These are phyloP conservation scores for Trilocha varians DNA, from an alignment of 2,888 invertebrate species.

Conservation along the genomic window DNA sequence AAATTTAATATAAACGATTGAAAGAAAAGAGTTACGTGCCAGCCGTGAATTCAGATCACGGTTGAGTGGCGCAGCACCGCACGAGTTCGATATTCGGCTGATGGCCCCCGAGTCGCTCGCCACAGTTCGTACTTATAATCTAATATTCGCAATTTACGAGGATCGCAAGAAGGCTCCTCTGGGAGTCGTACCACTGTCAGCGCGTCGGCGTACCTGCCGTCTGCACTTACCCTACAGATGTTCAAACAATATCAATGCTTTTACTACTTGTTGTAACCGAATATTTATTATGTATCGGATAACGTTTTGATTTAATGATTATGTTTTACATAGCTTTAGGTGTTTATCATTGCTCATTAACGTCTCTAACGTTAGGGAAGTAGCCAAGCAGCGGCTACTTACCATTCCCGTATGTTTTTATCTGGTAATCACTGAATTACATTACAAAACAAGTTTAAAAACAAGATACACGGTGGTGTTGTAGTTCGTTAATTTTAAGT, in stretches of 20 bases:
- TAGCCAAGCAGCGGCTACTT: too few species aligned
- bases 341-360: too few species aligned
- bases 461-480: too few species aligned
- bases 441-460: too few species aligned
- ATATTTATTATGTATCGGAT: neutral
- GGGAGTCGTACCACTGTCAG: conserved; percentile 66
- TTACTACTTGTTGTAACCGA: too few species aligned
- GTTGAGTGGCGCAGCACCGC: conserved; percentile 48
- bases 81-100: conserved; percentile 61
- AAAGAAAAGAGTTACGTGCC: too few species aligned
- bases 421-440: too few species aligned
- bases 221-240: conserved; percentile 47
- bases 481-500: too few species aligned
- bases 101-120: conserved; percentile 52
- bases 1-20: too few species aligned
- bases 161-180: conserved; percentile 56
- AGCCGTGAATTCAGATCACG: conserved; percentile 66
- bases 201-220: conserved; percentile 55
- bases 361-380: too few species aligned
- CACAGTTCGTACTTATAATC: conserved; percentile 70
- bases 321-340: too few species aligned
- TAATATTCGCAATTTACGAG: conserved; percentile 73
- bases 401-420: too few species aligned
- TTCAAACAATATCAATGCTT: conserved; percentile 8
- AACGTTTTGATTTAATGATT: neutral